Evolutionary conservation across 2,888 invertebrate species (phyloP), one percentile per base, ranked within the genome.

Genomic region (Acanthoscelides obtectus): DNA sequence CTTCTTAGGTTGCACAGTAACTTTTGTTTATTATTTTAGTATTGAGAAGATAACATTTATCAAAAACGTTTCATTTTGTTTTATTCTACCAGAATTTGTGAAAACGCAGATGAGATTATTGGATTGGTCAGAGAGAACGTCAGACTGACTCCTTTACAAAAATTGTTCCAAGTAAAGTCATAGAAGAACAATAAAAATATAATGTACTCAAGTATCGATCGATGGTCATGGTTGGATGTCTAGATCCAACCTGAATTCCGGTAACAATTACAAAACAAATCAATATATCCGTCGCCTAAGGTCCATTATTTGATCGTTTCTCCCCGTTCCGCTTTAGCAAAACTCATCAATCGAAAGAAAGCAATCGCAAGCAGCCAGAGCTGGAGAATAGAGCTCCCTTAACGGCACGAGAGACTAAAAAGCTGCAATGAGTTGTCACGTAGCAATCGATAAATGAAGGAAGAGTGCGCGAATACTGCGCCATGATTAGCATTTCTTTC

Each of bases 351-450:
- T 79, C 78, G 79, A 77, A 80, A 80, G 80, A 77, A 79, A 78
- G 79, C 79, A 78, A 78, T 79, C 79, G 78, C 76, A 74, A 76
- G 76, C 78, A 77, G 78, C 45, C 45, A 45, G 45, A 45, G 17
- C 45, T 17, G 12, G 45, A 45, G 45, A 45, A 45, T 17, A 6
- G 45, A 6, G 3, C 79, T 80, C 79, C 77, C 78, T 74, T 76
- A 75, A n/a, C n/a, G n/a, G 79, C 77, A 77, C 79, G 80, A 78
- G 79, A 79, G 80, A 80, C 80, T 80, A 80, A 81, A 81, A 80
- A 80, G 79, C 81, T 81, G 81, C 81, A 81, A 81, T 80, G 81
- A 81, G 79, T 81, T 81, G 81, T 81, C 81, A 81, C 81, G 80
- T 81, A 75, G 77, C 79, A 81, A 81, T 81, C 81, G 81, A 81